Conservation (phyloP, 1,140 invertebrate species). For the Bacillus rossius region DNA sequence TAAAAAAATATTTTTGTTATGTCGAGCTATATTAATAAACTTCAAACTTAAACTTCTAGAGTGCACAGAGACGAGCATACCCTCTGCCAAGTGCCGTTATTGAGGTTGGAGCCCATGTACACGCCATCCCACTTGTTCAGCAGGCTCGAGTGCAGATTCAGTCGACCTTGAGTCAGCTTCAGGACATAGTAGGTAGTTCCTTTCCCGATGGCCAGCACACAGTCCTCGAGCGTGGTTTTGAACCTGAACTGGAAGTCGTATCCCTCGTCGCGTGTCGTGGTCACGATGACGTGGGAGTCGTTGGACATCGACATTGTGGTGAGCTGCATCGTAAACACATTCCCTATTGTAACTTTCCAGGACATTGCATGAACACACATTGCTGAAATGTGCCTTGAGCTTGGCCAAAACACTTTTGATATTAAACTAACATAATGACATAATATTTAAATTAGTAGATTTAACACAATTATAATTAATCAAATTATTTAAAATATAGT, state of each 20-base stretch:
- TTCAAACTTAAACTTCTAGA: not conserved
- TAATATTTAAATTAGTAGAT: too few species aligned
- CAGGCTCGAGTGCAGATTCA: slow-evolving; percentile 81
- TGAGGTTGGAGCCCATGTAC: slow-evolving; percentile 73
- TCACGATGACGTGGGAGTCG: slow-evolving; percentile 67
- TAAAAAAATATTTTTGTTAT: not conserved
- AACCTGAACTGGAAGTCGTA: slow-evolving; percentile 87
- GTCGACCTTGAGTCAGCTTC: slow-evolving; percentile 67
- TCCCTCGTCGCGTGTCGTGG: slow-evolving; percentile 73
- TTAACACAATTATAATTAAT: too few species aligned
- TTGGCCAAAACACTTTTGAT: too few species aligned
- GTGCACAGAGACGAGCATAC: slow-evolving; percentile 36
- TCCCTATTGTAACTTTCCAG: too few species aligned
- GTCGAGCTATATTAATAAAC: not conserved
- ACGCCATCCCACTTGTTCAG: slow-evolving; percentile 87
- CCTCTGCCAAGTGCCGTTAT: slow-evolving; percentile 83
- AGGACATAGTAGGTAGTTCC: slow-evolving; percentile 78
- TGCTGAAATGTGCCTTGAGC: too few species aligned
- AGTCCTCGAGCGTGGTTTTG: slow-evolving; percentile 81
- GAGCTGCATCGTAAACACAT: slow-evolving; percentile 39
- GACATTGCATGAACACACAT: too few species aligned
- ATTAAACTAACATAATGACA: too few species aligned
- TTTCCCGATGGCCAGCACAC: slow-evolving; percentile 78
- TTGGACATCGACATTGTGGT: slow-evolving; percentile 85
- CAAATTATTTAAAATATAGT: too few species aligned